Percentiles rank a stretch among this genome's conserved stretches.
Evolutionary conservation across 2,797 vertebrate genomes (phyloP).

Genomic region (Phoeniculus purpureus): DNA sequence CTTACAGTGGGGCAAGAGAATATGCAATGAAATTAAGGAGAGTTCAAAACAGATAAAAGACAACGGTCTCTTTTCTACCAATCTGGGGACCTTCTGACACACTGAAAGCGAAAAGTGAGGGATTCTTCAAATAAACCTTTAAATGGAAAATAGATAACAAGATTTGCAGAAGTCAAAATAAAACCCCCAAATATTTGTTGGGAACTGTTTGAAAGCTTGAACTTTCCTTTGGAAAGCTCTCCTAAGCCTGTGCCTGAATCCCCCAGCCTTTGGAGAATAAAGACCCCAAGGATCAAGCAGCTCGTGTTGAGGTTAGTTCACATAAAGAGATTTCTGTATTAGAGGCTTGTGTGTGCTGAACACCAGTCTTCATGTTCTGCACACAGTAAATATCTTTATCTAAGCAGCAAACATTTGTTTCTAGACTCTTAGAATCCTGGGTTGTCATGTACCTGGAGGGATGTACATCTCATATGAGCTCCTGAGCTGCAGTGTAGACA

Average conservation of each 20-base stretch:
- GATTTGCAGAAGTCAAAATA: neutral
- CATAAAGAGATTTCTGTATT: rapidly evolving
- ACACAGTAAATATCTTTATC: neutral
- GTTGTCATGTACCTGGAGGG: rapidly evolving
- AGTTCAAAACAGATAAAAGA: slow-evolving; percentile 7
- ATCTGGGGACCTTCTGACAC: neutral
- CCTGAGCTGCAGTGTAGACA: neutral
- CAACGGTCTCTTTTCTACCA: neutral
- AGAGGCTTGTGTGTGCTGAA: rapidly evolving
- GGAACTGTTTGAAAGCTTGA: neutral
- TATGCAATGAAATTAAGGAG: neutral
- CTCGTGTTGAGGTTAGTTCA: neutral
- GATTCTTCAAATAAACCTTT: neutral
- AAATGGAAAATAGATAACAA: neutral
- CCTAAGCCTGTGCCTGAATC: neutral
- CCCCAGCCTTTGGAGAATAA: neutral
- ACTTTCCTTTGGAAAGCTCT: neutral
- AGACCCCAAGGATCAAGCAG: neutral
- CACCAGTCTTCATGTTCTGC: neutral
- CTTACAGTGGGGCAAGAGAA: neutral
- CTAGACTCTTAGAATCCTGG: neutral
- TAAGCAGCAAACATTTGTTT: neutral
- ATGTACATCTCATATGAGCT: neutral
- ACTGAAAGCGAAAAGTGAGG: neutral
- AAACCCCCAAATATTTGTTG: neutral